A percentile compares a stretch with the other conserved stretches of the same genome.
These are phyloP conservation scores for Scopus umbretta DNA, from an alignment of 2,113 vertebrate genomes.

Conservation along the genomic window DNA sequence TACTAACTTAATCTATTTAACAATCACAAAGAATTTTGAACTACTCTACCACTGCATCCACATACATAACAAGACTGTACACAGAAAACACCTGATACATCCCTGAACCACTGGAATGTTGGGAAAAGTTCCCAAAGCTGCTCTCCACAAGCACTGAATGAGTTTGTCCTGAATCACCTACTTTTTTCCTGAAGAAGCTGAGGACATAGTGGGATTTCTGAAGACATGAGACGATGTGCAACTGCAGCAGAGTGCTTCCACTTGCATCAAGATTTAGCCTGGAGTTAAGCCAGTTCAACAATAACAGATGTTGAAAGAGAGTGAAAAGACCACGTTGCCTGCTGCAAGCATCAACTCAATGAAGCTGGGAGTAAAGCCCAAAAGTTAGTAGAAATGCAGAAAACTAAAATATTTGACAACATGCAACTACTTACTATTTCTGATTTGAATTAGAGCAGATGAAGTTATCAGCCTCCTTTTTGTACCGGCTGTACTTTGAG, in stretches of 20 bases:
- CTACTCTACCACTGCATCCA: background rate
- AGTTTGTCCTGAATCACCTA: background rate
- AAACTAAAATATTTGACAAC: background rate
- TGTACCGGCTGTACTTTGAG: background rate
- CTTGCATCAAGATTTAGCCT: background rate
- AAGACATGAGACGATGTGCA: background rate
- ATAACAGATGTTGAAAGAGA: background rate
- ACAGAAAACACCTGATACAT: background rate
- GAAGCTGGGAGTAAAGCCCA: background rate
- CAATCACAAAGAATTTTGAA: background rate
- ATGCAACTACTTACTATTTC: background rate
- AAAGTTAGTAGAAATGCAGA: background rate
- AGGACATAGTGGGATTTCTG: background rate
- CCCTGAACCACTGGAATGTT: background rate
- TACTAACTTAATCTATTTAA: background rate
- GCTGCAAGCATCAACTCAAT: background rate
- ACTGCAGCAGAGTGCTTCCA: background rate
- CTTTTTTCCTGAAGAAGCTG: background rate
- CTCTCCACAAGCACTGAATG: background rate
- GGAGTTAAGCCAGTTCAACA: background rate
- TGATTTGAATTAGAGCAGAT: background rate
- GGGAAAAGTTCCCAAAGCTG: background rate
- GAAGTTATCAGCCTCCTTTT: background rate
- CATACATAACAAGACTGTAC: background rate
- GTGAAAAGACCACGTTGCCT: fast-evolving